A percentile compares a stretch with the other conserved stretches of the same genome.
phyloP scores from a whole-genome alignment of 1,140 invertebrate genomes.

The Drusus annulatus region DNA sequence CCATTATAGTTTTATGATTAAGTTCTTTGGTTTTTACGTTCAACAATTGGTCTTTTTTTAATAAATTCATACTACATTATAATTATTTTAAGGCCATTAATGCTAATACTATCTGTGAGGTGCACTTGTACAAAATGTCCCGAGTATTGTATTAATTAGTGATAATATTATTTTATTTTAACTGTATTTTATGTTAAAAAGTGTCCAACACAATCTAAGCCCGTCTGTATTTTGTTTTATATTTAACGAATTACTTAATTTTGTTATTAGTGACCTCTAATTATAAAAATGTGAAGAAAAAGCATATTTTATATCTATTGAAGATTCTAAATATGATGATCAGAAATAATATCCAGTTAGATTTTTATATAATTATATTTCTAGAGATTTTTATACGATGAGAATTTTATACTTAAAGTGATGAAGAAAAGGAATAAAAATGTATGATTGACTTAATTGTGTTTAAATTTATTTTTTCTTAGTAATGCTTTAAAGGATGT shows the following conservation, averaged over 20 bases:
- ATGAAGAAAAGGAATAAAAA: constrained; percentile 46
- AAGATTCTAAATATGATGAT: constrained; percentile 36
- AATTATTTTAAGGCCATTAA: too few species aligned
- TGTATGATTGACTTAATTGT: constrained; percentile 33
- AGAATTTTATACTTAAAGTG: constrained; percentile 57
- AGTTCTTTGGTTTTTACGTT: too few species aligned
- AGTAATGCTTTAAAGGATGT: too few species aligned
- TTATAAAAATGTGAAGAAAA: constrained; percentile 24
- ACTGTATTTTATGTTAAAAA: constrained; percentile 17
- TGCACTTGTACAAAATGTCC: constrained; percentile 7
- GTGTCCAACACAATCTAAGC: constrained; percentile 26
- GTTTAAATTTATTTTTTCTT: too few species aligned
- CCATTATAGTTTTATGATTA: too few species aligned
- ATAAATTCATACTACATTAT: too few species aligned
- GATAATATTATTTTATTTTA: constrained; percentile 25
- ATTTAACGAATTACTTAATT: constrained; percentile 43
- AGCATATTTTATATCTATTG: constrained; percentile 31
- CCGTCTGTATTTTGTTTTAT: constrained; percentile 33
- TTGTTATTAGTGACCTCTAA: constrained; percentile 37
- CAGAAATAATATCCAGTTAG: constrained; percentile 48
- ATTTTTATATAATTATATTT: constrained; percentile 60
- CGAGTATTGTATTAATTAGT: constrained; percentile 33
- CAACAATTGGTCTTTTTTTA: too few species aligned
- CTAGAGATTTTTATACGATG: constrained; percentile 59
- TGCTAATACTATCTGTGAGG: not conserved